Evolutionary conservation across 2,888 invertebrate species (phyloP), one percentile per base, ranked within the genome.

Genomic region (Nyleta sp.): DNA sequence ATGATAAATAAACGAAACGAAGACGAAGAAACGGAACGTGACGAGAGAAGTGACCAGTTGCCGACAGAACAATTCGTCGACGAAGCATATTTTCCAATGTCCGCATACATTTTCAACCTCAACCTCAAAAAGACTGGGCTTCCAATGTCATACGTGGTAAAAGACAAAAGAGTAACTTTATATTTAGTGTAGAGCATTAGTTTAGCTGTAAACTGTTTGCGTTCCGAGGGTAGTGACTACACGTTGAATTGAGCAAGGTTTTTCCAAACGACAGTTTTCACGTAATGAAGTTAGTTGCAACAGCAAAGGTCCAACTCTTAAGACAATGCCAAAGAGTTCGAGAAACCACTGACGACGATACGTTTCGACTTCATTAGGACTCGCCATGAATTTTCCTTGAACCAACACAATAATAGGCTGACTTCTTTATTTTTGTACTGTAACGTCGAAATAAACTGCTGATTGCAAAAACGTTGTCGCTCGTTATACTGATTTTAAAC

Each of bases 51-150:
- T 77, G 20, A 71, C 65, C 70, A 76, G 65, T 76, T 64, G 35
- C 8, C 52, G 42, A 44, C 48, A 35, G 22, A 52, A 73, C 15
- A 24, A 75, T 68, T 57, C 76, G 59, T 64, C 60, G 57, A 76
- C 46, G 67, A 64, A 70, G 53, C 62, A 64, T 70, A 70, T 76
- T 70, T 70, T 70, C 64, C 64, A 70, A 52, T 62, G 55, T 76
- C 44, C 24, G 28, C 57, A 50, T 55, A 62, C 28, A 46, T 35
- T 50, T 64, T 70, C 44, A 53, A 44, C 24, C 50, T 57, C 50
- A 76, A 76, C 70, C 76, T 77, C 71, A 64, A 65, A 78, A 72
- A 62, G 72, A 72, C 78, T 73, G 72, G 72, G 72, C 78, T 78
- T 78, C 78, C 78, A 78, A 78, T 64, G 72, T 78, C 62, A 78